These are phyloP conservation scores for Hyles vespertilio DNA, from an alignment of 1,140 invertebrate genomes.

Conservation along the genomic window DNA sequence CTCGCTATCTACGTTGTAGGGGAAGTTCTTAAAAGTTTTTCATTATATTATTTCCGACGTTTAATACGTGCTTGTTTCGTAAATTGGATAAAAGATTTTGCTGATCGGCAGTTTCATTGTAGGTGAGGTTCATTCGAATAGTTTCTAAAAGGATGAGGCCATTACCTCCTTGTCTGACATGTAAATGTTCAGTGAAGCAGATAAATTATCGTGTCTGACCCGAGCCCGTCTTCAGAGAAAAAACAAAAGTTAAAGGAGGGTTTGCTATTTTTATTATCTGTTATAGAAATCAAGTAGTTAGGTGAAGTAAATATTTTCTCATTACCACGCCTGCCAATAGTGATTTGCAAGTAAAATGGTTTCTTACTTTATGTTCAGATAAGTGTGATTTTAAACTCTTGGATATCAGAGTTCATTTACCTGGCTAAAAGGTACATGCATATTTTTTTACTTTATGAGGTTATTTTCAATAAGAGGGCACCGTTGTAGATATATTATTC, in stretches of 20 bases:
- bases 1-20: no score
- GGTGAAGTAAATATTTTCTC: constrained; percentile 14
- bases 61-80: no score
- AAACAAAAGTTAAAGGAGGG: constrained; percentile 12
- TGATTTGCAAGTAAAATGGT: constrained; percentile 19
- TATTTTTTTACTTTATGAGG: no score
- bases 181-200: constrained; percentile 18
- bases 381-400: neutral
- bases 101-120: neutral
- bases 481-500: no score
- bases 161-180: neutral
- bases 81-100: no score
- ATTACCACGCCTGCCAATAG: constrained; percentile 13
- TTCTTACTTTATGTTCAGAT: constrained; percentile 10
- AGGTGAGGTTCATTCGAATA: neutral
- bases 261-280: constrained; percentile 8
- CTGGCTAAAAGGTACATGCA: no score
- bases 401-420: no score
- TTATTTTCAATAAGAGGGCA: no score
- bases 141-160: neutral
- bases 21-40: no score
- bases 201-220: constrained; percentile 25
- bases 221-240: constrained; percentile 14
- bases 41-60: no score
- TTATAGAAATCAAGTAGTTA: constrained; percentile 1